A percentile compares a stretch with the other conserved stretches of the same genome.
Conservation (phyloP, 2,113 vertebrate genomes). For the Ictalurus furcatus region DNA sequence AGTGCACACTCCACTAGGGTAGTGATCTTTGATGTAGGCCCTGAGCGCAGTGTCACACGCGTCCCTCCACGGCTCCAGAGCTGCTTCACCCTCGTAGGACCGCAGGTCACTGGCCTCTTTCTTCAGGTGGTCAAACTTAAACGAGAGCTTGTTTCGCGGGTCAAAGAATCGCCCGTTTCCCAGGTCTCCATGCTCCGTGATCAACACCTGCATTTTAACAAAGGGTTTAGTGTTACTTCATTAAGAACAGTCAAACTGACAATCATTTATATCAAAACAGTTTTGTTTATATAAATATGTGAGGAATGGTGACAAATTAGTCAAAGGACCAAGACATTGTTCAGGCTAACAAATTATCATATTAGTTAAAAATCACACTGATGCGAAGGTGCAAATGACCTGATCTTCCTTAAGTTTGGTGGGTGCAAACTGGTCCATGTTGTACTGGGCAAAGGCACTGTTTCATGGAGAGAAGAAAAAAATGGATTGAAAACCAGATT, state of each 20-base stretch:
- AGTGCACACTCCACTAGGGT: constrained; percentile 89
- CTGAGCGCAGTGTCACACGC: constrained; percentile 84
- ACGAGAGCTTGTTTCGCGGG: constrained; percentile 91
- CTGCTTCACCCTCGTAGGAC: constrained; percentile 78
- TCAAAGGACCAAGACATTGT: not conserved
- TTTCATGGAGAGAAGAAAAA: constrained; percentile 44
- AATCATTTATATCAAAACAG: not conserved
- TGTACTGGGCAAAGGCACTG: constrained; percentile 96
- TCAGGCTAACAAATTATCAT: not conserved
- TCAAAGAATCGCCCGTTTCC: constrained; percentile 92
- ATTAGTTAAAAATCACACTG: not conserved
- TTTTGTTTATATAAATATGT: not conserved
- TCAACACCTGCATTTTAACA: constrained; percentile 79
- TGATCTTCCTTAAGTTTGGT: constrained; percentile 89
- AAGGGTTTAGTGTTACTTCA: not conserved
- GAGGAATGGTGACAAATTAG: not conserved
- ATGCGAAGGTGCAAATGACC: constrained; percentile 21
- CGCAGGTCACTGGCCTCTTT: constrained; percentile 89
- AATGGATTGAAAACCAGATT: not conserved
- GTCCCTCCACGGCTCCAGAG: constrained; percentile 84
- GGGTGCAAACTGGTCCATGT: constrained; percentile 95
- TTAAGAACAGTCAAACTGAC: not conserved
- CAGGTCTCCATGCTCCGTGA: constrained; percentile 93
- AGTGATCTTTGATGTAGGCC: constrained; percentile 92
- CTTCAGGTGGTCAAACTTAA: constrained; percentile 94